Percentiles rank a stretch among this genome's conserved stretches.
Evolutionary conservation across 2,888 invertebrate species (phyloP).

Genomic region (Drosophila ochracea): DNA sequence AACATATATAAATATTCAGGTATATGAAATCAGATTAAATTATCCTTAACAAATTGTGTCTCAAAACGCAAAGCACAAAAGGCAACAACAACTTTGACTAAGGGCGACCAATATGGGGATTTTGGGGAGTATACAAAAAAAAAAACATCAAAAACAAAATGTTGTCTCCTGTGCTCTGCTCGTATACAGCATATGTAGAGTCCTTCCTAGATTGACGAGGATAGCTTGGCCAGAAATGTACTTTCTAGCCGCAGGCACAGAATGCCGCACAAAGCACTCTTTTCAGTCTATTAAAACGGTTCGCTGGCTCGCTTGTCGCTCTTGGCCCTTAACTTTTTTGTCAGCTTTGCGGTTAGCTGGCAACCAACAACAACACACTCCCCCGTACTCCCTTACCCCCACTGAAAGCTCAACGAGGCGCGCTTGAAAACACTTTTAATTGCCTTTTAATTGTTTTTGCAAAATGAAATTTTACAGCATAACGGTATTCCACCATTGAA

Average conservation of each 20-base stretch:
- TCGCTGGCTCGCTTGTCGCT: conserved; percentile 44
- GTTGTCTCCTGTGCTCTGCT: conserved; percentile 9
- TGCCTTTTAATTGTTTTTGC: conserved; percentile 81
- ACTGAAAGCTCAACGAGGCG: conserved; percentile 42
- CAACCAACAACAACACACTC: not conserved
- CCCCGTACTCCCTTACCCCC: not conserved
- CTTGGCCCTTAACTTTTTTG: conserved; percentile 42
- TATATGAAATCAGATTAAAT: conserved; percentile 81
- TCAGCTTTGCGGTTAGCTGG: conserved; percentile 37
- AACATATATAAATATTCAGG: conserved; percentile 76
- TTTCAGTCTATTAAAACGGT: conserved; percentile 72
- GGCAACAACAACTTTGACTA: conserved; percentile 39
- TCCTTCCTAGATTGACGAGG: conserved; percentile 32
- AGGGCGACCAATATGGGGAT: conserved; percentile 3
- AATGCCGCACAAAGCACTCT: conserved; percentile 39
- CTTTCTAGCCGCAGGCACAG: conserved; percentile 64
- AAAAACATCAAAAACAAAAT: conserved; percentile 20
- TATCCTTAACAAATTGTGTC: conserved; percentile 80
- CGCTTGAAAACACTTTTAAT: conserved; percentile 71
- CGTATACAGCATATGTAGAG: conserved; percentile 59
- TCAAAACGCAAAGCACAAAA: conserved; percentile 55
- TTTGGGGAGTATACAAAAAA: conserved; percentile 17
- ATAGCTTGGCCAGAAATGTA: conserved; percentile 30
- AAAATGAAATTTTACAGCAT: conserved; percentile 63
- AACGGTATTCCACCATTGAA: conserved; percentile 48